These are phyloP conservation scores for Dipodomys spectabilis DNA, from an alignment of 2,113 vertebrate genomes.

Conservation along the genomic window DNA sequence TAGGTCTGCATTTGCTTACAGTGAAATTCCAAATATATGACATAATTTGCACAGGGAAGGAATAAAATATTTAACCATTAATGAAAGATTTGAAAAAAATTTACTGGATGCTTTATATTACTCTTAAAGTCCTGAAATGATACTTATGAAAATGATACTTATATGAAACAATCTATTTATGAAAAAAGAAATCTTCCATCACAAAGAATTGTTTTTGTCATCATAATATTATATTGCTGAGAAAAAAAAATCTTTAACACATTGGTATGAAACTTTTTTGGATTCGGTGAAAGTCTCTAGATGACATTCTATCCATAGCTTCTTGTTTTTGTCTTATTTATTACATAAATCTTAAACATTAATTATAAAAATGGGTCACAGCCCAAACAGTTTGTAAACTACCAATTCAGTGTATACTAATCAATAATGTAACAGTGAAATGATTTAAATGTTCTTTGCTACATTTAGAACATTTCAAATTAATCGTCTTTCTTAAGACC, in stretches of 20 bases:
- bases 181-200: background rate
- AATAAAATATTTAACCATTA: background rate
- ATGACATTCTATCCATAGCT: background rate
- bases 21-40: background rate
- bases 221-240: background rate
- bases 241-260: background rate
- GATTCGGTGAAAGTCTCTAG: background rate
- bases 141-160: background rate
- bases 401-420: background rate
- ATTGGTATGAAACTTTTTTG: background rate
- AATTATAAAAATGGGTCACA: background rate
- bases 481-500: conserved; percentile 24
- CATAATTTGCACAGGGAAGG: background rate
- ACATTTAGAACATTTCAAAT: background rate
- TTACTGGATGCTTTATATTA: background rate
- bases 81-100: background rate
- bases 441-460: background rate
- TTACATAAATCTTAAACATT: conserved; percentile 48
- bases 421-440: conserved; percentile 11
- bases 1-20: background rate
- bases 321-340: background rate
- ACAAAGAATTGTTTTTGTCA: background rate
- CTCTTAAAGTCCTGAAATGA: conserved; percentile 17
- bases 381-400: background rate
- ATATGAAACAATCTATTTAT: background rate